A percentile compares a stretch with the other conserved stretches of the same genome.
Evolutionary conservation across 1,140 invertebrate genomes (phyloP).

Genomic region (Drosophila pectinifera): DNA sequence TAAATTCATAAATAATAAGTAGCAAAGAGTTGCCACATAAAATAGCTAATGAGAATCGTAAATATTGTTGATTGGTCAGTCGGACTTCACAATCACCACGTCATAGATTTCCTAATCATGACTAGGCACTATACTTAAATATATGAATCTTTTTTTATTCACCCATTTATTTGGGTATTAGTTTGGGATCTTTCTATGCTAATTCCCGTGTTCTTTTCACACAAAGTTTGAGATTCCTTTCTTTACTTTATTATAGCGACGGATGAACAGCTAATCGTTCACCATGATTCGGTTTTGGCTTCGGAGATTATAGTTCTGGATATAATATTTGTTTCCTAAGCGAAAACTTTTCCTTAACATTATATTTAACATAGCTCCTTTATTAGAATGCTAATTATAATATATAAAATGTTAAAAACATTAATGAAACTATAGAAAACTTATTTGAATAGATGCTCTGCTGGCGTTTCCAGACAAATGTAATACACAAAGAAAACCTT

Average conservation of each 20-base stretch:
- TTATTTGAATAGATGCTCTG: background rate
- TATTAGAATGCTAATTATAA: too few species aligned
- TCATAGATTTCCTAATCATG: constrained; percentile 23
- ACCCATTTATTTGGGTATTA: constrained; percentile 1
- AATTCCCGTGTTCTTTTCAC: constrained; percentile 11
- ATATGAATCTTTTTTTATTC: constrained; percentile 7
- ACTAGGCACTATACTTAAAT: constrained; percentile 4
- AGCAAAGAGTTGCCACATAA: too few species aligned
- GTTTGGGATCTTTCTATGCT: constrained; percentile 17
- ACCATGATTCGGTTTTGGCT: constrained; percentile 30
- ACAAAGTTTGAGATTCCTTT: constrained; percentile 13
- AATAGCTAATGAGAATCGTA: background rate
- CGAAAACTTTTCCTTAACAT: too few species aligned
- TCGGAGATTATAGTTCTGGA: background rate
- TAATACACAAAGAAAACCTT: background rate
- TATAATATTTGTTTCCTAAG: too few species aligned
- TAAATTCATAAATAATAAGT: background rate
- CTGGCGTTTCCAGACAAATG: background rate
- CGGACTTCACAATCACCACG: constrained; percentile 8
- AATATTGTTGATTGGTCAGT: constrained; percentile 6
- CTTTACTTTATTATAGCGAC: background rate
- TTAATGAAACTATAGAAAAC: background rate
- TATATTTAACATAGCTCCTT: too few species aligned
- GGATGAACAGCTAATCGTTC: constrained; percentile 35
- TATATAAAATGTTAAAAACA: background rate